Conservation (phyloP, 2,888 invertebrate species). For the Ophion ellenae region DNA sequence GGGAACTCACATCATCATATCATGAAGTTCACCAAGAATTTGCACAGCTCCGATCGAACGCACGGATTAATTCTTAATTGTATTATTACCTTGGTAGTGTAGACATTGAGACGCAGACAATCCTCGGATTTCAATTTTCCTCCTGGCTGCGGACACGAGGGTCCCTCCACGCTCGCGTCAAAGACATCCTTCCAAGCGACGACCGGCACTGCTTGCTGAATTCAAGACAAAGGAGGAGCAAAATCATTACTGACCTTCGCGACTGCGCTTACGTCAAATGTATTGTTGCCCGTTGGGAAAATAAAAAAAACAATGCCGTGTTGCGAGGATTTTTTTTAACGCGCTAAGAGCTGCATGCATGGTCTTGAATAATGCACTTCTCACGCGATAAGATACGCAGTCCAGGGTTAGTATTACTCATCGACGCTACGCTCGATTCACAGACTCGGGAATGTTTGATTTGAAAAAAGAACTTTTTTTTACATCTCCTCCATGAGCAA, state of each 20-base stretch:
- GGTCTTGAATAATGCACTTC: conserved; percentile 21
- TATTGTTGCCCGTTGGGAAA: not conserved
- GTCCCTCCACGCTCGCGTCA: conserved; percentile 86
- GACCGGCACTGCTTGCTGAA: conserved; percentile 85
- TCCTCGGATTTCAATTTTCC: conserved; percentile 85
- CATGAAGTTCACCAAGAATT: not conserved
- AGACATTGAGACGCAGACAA: conserved; percentile 87
- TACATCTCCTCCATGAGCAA: not conserved
- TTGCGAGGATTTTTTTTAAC: not conserved
- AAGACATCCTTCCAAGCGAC: conserved; percentile 84
- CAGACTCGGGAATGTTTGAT: not conserved
- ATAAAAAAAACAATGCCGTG: not conserved
- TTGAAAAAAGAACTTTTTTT: not conserved
- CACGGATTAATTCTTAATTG: not conserved
- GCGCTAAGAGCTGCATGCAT: not conserved
- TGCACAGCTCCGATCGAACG: not conserved
- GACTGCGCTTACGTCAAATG: not conserved
- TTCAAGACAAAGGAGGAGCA: not conserved
- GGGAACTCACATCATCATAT: not conserved
- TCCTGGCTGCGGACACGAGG: conserved; percentile 85
- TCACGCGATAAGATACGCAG: conserved; percentile 10
- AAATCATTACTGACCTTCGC: not conserved
- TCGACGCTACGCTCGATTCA: not conserved
- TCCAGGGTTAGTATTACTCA: not conserved
- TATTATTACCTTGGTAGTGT: conserved; percentile 83